phyloP scores from a whole-genome alignment of 1,140 invertebrate genomes.

The Lithobius niger region DNA sequence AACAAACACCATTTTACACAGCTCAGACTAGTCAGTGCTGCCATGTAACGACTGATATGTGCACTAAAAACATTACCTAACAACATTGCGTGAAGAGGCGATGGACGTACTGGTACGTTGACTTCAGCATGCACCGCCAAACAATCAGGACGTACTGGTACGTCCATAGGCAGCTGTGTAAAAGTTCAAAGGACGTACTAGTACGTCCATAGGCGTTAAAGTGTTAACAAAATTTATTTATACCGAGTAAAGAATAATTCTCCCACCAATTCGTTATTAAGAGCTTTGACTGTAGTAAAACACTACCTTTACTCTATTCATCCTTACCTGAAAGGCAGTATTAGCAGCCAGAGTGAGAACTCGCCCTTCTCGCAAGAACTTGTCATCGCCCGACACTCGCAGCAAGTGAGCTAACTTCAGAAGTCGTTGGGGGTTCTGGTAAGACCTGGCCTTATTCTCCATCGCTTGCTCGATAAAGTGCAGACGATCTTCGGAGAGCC shows the following conservation, averaged over 20 bases:
- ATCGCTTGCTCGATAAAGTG: conserved; percentile 42
- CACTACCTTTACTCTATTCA: neutral
- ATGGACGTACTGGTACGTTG: too few species aligned
- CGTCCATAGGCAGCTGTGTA: too few species aligned
- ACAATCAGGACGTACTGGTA: too few species aligned
- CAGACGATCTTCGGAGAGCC: conserved; percentile 40
- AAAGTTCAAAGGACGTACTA: too few species aligned
- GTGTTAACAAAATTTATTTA: neutral
- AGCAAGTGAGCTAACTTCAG: conserved; percentile 42
- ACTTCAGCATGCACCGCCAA: too few species aligned
- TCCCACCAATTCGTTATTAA: neutral
- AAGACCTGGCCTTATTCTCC: conserved; percentile 35
- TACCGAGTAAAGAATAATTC: neutral
- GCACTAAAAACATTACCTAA: too few species aligned
- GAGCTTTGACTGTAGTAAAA: neutral
- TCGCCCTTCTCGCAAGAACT: conserved; percentile 37
- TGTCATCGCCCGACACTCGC: conserved; percentile 35
- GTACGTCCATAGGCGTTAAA: too few species aligned
- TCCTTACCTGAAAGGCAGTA: conserved; percentile 38
- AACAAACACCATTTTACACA: too few species aligned
- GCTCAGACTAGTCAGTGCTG: too few species aligned
- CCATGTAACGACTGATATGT: too few species aligned
- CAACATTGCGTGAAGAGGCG: too few species aligned
- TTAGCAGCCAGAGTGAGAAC: conserved; percentile 44
- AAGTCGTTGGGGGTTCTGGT: conserved; percentile 42